Percentiles rank a stretch among this genome's conserved stretches.
Evolutionary conservation across 30 jellyfish, hydroid and myxozoan species (phyloP).

Genomic region (Pelagia noctiluca): DNA sequence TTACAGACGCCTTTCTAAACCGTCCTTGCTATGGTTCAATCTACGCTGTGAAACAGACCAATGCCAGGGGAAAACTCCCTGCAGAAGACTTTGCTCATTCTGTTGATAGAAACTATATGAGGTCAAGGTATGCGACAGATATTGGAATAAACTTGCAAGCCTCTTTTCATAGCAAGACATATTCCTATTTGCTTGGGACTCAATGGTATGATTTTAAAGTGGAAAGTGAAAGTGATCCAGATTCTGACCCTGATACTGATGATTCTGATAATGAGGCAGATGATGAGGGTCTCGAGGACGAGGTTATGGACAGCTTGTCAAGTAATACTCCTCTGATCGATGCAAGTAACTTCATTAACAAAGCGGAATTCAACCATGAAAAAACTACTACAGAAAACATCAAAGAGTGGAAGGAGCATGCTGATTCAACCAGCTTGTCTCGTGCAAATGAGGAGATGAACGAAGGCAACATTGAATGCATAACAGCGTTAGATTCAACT

Average conservation of each 20-base stretch:
- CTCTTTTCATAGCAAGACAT: too few relatives aligned
- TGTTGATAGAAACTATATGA: slow-evolving; percentile 55
- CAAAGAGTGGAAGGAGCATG: slow-evolving; percentile 7
- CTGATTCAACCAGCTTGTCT: background rate
- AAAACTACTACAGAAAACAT: background rate
- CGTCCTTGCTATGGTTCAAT: slow-evolving; percentile 55
- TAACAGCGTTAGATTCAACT: background rate
- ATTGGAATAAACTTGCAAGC: too few relatives aligned
- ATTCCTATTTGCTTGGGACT: too few relatives aligned
- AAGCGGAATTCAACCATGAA: too few relatives aligned
- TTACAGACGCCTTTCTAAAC: slow-evolving; percentile 18
- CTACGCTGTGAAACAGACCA: slow-evolving; percentile 36
- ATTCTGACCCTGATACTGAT: background rate
- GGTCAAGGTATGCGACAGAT: background rate
- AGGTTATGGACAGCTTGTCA: too few relatives aligned
- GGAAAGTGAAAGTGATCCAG: too few relatives aligned
- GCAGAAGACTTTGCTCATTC: slow-evolving; percentile 27
- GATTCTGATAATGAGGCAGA: background rate
- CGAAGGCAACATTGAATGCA: background rate
- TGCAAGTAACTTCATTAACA: too few relatives aligned
- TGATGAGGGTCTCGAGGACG: too few relatives aligned
- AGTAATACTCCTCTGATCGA: too few relatives aligned
- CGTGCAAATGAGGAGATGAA: background rate
- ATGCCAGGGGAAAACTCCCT: slow-evolving; percentile 3
- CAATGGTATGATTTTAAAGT: too few relatives aligned